Base-by-base conservation (phyloP, 2,113 vertebrate species). In the Atlantisia rogersi region DNA sequence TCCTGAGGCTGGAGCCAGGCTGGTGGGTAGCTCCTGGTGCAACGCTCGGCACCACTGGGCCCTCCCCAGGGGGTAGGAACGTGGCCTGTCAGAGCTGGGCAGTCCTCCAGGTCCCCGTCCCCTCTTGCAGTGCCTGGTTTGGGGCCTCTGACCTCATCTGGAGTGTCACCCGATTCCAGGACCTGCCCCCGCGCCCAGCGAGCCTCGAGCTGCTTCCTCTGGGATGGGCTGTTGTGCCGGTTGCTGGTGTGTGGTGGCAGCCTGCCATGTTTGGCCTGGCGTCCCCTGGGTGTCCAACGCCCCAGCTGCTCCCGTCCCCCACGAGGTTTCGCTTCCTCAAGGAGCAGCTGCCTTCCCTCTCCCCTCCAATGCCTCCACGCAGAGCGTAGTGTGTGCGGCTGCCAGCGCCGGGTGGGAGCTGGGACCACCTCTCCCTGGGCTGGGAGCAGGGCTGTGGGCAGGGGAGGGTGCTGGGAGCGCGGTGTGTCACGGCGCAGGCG, bases 401-500 rank as follows among this genome's bases (percentile, higher is more conserved):
- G 24, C 52, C 28, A 10, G 69, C 0, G 0, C 80, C 29, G 67
- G 6, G 42, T 10, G 0, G 5, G 75, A 77, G 32, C 68, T 5
- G 25, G 69, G 60, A 50, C 53, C 32, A 7, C 44, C 22, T 28
- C 55, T 58, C 24, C 65, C 29, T 5, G 53, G 17, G 32, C 58
- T 50, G 0, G 3, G 46, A 13, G 64, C 26, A 24, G 13, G 17
- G n/a, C 32, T 48, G 40, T 28, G 90, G 35, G 71, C 55, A 46
- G 48, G 24, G 59, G 21, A 21, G 10, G 29, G 31, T 58, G 50
- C 58, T 2, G 11, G 76, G 56, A 52, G 32, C 55, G 3, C 24
- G 4, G 0, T 44, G 26, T 2, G 1, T 16, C 6, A 6, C 19
- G 2, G 0, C 0, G 2, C 3, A 1, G 1, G 2, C 17, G 7